phyloP scores from a whole-genome alignment of 2,888 invertebrate species.

The Beris morrisii region DNA sequence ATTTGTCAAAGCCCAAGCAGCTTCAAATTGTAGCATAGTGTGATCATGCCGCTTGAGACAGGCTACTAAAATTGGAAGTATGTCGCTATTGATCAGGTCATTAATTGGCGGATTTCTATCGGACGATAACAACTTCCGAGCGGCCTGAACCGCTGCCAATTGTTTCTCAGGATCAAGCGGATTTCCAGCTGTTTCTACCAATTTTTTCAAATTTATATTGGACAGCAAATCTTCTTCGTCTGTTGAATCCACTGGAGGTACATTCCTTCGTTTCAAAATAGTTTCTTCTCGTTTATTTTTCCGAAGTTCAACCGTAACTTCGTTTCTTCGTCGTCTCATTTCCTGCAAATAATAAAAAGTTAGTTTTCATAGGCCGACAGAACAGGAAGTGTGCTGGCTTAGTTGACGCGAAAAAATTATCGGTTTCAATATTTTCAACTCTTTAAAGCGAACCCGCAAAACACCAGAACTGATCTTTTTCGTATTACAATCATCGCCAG shows the following conservation, averaged over 20 bases:
- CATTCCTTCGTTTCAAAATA: constrained; percentile 92
- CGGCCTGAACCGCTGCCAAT: constrained; percentile 90
- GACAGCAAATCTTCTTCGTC: constrained; percentile 77
- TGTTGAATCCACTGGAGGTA: constrained; percentile 81
- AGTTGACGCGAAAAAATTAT: too few relatives aligned
- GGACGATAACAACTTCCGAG: constrained; percentile 92
- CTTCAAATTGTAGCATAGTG: constrained; percentile 92
- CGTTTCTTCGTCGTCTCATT: constrained; percentile 95
- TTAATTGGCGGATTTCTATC: constrained; percentile 99
- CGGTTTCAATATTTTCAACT: too few relatives aligned
- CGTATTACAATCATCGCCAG: too few relatives aligned
- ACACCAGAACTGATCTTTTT: too few relatives aligned
- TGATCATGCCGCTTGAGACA: constrained; percentile 87
- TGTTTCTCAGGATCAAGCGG: constrained; percentile 78
- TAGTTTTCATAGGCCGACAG: too few relatives aligned
- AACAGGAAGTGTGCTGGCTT: too few relatives aligned
- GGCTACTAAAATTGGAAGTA: constrained; percentile 89
- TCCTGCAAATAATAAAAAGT: constrained; percentile 63
- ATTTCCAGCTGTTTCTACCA: constrained; percentile 85
- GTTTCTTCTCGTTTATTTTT: constrained; percentile 99
- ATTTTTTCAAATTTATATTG: constrained; percentile 73
- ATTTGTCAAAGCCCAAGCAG: constrained; percentile 97
- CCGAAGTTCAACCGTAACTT: constrained; percentile 93
- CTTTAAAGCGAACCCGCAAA: too few relatives aligned
- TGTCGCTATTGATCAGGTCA: constrained; percentile 89